These are phyloP conservation scores for Augochlorella aurata DNA, from an alignment of 2,888 invertebrate genomes.

Conservation along the genomic window DNA sequence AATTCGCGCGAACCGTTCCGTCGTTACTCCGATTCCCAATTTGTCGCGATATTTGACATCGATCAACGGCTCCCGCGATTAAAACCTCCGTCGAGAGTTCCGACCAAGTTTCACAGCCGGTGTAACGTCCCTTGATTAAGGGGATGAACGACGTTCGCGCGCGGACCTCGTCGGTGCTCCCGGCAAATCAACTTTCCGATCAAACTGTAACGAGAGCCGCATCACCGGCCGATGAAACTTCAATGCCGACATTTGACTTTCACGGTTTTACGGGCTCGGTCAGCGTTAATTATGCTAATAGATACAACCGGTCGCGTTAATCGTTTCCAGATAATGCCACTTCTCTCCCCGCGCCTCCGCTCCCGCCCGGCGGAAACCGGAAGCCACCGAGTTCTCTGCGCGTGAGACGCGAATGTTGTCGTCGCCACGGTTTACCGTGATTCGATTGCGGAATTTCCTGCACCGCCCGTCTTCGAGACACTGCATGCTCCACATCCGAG, in stretches of 20 bases:
- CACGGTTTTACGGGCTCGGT: slow-evolving; percentile 40
- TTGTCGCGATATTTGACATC: slow-evolving; percentile 4
- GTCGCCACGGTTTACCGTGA: not conserved
- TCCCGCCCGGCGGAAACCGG: not conserved
- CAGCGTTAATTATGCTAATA: slow-evolving; percentile 57
- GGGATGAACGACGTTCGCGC: slow-evolving; percentile 10
- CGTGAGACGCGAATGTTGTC: not conserved
- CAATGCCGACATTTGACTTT: slow-evolving; percentile 52
- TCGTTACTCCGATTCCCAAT: not conserved
- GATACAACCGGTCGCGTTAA: slow-evolving; percentile 49
- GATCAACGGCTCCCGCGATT: not conserved
- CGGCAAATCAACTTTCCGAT: slow-evolving; percentile 57
- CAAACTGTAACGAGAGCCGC: slow-evolving; percentile 44
- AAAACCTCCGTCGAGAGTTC: slow-evolving; percentile 2
- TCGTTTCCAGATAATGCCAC: slow-evolving; percentile 52
- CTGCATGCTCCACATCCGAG: too few relatives aligned
- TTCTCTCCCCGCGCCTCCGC: not conserved
- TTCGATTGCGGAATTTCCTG: not conserved
- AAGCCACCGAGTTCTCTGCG: not conserved
- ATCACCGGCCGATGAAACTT: slow-evolving; percentile 48
- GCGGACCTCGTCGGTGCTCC: slow-evolving; percentile 8
- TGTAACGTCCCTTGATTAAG: not conserved
- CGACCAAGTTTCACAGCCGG: not conserved
- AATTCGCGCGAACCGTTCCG: not conserved
- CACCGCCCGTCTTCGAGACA: not conserved